Evolutionary conservation across 2,888 invertebrate species (phyloP).

Genomic region (Odontocolon sp.): DNA sequence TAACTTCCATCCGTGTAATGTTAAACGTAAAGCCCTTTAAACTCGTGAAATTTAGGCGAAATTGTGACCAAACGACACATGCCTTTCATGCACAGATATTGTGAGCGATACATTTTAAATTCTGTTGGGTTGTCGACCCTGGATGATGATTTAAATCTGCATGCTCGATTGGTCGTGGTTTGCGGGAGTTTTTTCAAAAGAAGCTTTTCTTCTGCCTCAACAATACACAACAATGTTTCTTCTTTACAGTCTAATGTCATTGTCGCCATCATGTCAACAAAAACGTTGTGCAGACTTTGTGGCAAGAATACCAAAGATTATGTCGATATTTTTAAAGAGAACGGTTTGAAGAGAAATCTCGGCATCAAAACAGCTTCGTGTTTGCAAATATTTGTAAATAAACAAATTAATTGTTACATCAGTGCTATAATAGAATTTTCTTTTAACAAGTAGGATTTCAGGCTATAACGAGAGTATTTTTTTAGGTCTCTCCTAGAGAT

Average conservation of each 20-base stretch:
- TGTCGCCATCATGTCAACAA: conserved; percentile 37
- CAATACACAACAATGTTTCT: not conserved
- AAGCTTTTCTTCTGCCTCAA: too few species aligned
- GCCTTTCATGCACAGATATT: too few species aligned
- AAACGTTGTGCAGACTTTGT: conserved; percentile 62
- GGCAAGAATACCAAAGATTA: conserved; percentile 63
- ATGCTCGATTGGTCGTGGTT: too few species aligned
- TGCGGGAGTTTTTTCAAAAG: too few species aligned
- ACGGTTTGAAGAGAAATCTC: conserved; percentile 66
- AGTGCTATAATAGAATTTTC: too few species aligned
- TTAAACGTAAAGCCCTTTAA: too few species aligned
- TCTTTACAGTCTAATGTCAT: conserved; percentile 14
- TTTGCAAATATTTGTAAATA: conserved; percentile 71
- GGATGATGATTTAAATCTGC: too few species aligned
- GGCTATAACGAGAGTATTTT: conserved; percentile 9
- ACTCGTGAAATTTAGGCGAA: too few species aligned
- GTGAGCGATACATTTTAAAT: too few species aligned
- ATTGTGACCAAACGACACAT: too few species aligned
- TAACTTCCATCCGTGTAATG: too few species aligned
- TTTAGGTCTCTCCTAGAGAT: conserved; percentile 71
- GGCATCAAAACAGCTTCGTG: conserved; percentile 71
- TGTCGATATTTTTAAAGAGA: conserved; percentile 69
- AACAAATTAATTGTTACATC: conserved; percentile 6
- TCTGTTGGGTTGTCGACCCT: too few species aligned
- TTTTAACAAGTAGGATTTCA: not conserved